Base-by-base conservation (phyloP, 2,888 invertebrate genomes). In the Ferrisia virgata region DNA sequence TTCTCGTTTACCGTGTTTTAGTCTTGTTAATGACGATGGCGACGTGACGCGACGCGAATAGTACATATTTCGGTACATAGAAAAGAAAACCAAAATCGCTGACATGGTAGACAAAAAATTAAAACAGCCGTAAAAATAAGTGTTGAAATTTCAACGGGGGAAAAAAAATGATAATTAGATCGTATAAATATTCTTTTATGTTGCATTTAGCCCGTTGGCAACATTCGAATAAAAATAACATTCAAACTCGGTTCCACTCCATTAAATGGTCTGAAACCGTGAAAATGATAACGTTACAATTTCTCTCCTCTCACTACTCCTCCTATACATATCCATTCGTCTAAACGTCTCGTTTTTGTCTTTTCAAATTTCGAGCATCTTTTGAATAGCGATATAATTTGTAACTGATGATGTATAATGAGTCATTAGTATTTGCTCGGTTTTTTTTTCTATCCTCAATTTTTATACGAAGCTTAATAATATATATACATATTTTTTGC, bases 251-350 rank as follows among this genome's bases (percentile, higher is more conserved):
- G 40, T 81, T 81, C 81, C 53, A 58, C 58, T 53, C 81, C 81
- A 81, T 81, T 81, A 81, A 81, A 81, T 13, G 81, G 53, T 81
- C 47, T 81, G 81, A 81, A 81, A 81, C 53, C 31, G 81, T 53
- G 81, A 81, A 81, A 81, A 81, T 53, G 81, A 81, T 81, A 53
- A 36, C 81, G 58, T 81, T 53, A 47, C 53, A 36, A 47, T 53
- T 81, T 15, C 79, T 40, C 40, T 79, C 31, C 58, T 28, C 81
- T 43, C 58, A 25, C 33, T 53, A 43, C 40, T 40, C 79, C 72
- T 40, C 79, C 72, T 25, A 36, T 64, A 28, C 36, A 13, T 64
- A 76, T 9, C 36, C 72, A 76, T 76, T 36, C 36, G 72, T 28
- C 72, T 18, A 36, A 36, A 36, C 72, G 72, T 36, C 72, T 76